Evolutionary conservation across 2,888 invertebrate species (phyloP), one percentile per base, ranked within the genome.

Genomic region (Orchesella flavescens): DNA sequence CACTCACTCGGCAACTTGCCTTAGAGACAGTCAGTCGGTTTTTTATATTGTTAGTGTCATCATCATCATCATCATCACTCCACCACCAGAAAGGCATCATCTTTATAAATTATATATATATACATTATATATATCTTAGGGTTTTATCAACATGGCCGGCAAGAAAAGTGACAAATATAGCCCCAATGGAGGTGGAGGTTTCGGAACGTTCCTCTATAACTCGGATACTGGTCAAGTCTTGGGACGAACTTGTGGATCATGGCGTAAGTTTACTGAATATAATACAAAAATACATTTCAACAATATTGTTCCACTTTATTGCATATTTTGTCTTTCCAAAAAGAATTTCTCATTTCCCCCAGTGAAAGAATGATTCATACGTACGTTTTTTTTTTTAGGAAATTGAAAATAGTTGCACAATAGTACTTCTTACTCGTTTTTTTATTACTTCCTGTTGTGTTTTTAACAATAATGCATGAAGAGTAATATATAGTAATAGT

Each of bases 131-230:
- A 53, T 74, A n/a, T 63, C 63, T 23, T 24, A 59, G 46, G 61
- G 73, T 73, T 1, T 21, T 44, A 61, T 59, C 59, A 85, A 84
- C 55, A 85, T 83, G 80, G 74, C 83, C 55, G 73, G 74, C 43
- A 84, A 84, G 57, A 85, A 84, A 72, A 74, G 74, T 74, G 83
- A 83, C 72, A 84, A 85, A 72, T 85, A 80, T 66, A 84, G 78
- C 55, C 85, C 85, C 59, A 66, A 81, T 43, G 59, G 72, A 17
- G 78, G 78, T 21, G 85, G 78, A 44, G 83, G 83, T 46, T 66
- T 84, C 17, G 83, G 81, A 53, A 79, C 23, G 21, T 85, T 85
- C 75, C 43, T 85, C n/a, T 85, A 85, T 57, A 75, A 85, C 61
- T 84, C 84, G 9, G 76, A 84, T 12, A 83, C 80, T 46, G 86